A percentile compares a stretch with the other conserved stretches of the same genome.
phyloP scores from a whole-genome alignment of 2,888 invertebrate genomes.

The Brachypalpus laphriformis region DNA sequence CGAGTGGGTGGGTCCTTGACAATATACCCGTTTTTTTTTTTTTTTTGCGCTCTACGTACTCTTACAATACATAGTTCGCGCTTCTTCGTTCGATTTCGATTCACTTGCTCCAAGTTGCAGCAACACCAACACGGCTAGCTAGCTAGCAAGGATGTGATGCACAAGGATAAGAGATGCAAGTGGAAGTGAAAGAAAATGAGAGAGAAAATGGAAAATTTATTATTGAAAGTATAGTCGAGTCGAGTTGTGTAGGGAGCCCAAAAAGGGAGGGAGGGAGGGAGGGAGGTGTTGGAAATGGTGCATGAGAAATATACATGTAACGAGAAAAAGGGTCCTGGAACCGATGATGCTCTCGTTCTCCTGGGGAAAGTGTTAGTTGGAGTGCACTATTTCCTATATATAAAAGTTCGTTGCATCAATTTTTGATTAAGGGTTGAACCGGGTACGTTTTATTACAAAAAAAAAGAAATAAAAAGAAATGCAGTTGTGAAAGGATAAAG shows the following conservation, averaged over 20 bases:
- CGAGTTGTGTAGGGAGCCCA: neutral
- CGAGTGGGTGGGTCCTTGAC: slow-evolving; percentile 71
- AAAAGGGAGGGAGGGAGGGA: neutral
- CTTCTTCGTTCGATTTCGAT: slow-evolving; percentile 73
- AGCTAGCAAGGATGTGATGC: too few species aligned
- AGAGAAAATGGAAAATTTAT: slow-evolving; percentile 71
- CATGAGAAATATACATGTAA: slow-evolving; percentile 66
- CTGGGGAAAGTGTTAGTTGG: slow-evolving; percentile 62
- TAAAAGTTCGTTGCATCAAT: slow-evolving; percentile 70
- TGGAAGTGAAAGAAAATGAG: slow-evolving; percentile 52
- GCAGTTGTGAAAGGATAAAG: slow-evolving; percentile 3
- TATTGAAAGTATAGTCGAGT: slow-evolving; percentile 63
- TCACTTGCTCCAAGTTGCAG: slow-evolving; percentile 65
- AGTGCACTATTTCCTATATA: slow-evolving; percentile 68
- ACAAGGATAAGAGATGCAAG: slow-evolving; percentile 49
- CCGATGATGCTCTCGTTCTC: slow-evolving; percentile 63
- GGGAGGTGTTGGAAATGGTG: slow-evolving; percentile 64
- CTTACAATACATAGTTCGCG: slow-evolving; percentile 71
- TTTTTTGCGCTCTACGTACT: slow-evolving; percentile 21
- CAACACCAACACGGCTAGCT: slow-evolving; percentile 27
- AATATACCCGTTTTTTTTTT: slow-evolving; percentile 20
- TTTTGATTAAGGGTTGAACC: slow-evolving; percentile 73
- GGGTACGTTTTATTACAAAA: slow-evolving; percentile 32
- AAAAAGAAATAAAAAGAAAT: slow-evolving; percentile 9
- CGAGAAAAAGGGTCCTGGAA: slow-evolving; percentile 57